Evolutionary conservation across 2,113 vertebrate species (phyloP), one percentile per base, ranked within the genome.

Genomic region (Cisticola juncidis): DNA sequence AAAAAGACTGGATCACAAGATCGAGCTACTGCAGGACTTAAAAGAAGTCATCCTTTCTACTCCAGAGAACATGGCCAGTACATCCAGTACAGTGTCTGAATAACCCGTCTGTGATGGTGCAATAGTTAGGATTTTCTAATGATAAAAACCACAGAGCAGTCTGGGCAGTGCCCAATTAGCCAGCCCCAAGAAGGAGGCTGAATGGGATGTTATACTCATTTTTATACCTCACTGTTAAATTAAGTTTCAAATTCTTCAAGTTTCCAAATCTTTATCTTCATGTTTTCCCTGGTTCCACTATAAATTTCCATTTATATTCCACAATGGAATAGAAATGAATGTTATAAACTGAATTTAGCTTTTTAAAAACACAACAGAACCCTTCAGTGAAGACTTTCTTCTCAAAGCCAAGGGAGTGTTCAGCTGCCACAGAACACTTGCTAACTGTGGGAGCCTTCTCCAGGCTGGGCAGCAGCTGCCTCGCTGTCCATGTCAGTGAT

Each of bases 1-100:
- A 57, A 92, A 66, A 92, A 81, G 74, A 50, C 74, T 98, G 88
- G 96, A 97, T 93, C 62, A 87, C 65, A 92, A 97, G 78, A 96
- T 95, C 28, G 71, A 97, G 19, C 72, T 97, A 21, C 95, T 98
- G 47, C 86, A 93, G 62, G 92, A 96, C 24, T 77, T 98, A 45
- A 95, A 97, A 81, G 81, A 94, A 87, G 28, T 31, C 1, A 19
- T 88, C 22, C 80, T 93, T 64, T 92, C 95, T 50, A 1, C 61
- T 42, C 57, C 13, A 4, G 96, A 97, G 66, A 95, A 54, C 29
- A 31, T 1, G 0, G 91, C 95, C 45, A 97, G 92, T 89, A 94
- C 95, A 4, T 97, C 96, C 9, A 96, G 89, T 33, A 91, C 65
- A 0, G 8, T 6, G 6, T 97, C 92, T 26, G 96, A 96, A 31